Percentiles rank a stretch among this genome's conserved stretches.
Evolutionary conservation across 2,113 vertebrate genomes (phyloP).

Genomic region (Nestor notabilis): DNA sequence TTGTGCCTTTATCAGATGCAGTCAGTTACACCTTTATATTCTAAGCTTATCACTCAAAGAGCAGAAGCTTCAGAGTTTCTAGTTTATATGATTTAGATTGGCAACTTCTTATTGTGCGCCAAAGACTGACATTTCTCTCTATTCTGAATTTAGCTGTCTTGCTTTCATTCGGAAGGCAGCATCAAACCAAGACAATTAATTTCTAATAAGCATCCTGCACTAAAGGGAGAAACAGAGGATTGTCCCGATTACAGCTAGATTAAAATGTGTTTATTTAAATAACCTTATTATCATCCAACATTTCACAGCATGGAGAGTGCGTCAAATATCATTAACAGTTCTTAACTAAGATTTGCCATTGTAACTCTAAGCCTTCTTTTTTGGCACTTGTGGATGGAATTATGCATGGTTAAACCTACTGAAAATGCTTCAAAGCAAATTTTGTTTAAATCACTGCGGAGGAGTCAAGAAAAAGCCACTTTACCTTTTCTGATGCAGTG

Average conservation of each 20-base stretch:
- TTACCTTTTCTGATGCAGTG: conserved; percentile 97
- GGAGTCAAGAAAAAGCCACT: background rate
- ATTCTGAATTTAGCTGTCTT: background rate
- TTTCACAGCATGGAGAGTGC: background rate
- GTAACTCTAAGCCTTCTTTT: background rate
- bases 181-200: background rate
- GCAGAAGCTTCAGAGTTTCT: background rate
- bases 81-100: background rate
- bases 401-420: background rate
- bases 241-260: background rate
- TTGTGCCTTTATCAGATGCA: background rate
- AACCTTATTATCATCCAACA: background rate
- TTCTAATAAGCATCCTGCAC: background rate
- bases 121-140: background rate
- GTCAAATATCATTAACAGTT: background rate
- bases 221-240: background rate
- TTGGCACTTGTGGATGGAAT: background rate
- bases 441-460: background rate
- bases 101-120: background rate
- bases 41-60: background rate
- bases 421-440: background rate
- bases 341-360: background rate
- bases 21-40: background rate
- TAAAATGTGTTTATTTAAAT: conserved; percentile 6
- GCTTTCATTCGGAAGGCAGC: background rate